phyloP scores from a whole-genome alignment of 2,113 vertebrate genomes.

The Eulemur rufifrons region DNA sequence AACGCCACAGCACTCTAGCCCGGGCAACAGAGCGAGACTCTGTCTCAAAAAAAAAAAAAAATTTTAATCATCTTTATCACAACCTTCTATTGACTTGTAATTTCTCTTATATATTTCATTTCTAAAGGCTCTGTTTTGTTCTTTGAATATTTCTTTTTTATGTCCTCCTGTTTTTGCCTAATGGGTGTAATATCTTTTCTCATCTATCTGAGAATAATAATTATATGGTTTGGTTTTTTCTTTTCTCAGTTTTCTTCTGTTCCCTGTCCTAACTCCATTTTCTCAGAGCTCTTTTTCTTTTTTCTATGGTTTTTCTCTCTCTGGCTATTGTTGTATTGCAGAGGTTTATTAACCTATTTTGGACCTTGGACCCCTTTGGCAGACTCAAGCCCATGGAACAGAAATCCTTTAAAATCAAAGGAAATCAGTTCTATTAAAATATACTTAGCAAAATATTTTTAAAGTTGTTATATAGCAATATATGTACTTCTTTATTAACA shows the following conservation, averaged over 20 bases:
- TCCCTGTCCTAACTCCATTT: neutral
- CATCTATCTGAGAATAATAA: neutral
- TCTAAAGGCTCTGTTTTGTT: neutral
- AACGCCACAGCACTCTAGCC: no score
- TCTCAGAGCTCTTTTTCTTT: neutral
- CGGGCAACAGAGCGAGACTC: no score
- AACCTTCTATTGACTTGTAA: neutral
- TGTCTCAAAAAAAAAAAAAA: neutral
- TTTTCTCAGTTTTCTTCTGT: neutral
- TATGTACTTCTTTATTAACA: neutral
- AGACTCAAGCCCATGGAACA: neutral
- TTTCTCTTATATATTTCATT: neutral
- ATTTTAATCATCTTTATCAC: neutral
- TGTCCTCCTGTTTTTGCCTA: neutral
- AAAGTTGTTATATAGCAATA: neutral
- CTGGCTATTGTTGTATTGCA: neutral
- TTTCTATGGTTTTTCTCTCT: neutral
- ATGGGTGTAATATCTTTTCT: neutral
- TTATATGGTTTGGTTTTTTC: neutral
- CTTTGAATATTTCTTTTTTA: neutral
- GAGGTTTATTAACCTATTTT: neutral
- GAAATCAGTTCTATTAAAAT: neutral
- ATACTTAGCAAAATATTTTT: neutral
- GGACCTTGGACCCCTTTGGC: neutral
- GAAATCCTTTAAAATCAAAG: slow-evolving; percentile 35